Percentiles rank a stretch among this genome's conserved stretches.
phyloP scores from a whole-genome alignment of 2,797 vertebrate genomes.

The Phoebastria nigripes region DNA sequence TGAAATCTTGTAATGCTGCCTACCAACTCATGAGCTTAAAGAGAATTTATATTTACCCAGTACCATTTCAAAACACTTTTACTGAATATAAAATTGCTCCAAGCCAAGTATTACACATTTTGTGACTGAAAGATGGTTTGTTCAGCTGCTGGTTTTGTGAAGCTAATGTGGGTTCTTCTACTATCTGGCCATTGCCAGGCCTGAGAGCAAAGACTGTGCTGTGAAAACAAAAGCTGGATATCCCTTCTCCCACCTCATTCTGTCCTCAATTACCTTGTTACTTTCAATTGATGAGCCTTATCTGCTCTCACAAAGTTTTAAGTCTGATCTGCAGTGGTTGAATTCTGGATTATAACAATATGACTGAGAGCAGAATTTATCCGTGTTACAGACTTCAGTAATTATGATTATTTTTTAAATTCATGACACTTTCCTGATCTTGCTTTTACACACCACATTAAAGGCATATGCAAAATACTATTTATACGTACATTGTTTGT shows the following conservation, averaged over 20 bases:
- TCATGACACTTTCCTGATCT: background rate
- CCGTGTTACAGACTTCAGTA: background rate
- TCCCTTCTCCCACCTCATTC: background rate
- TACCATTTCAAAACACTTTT: slow-evolving; percentile 8
- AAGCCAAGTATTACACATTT: slow-evolving; percentile 8
- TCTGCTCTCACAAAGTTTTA: background rate
- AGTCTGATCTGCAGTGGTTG: background rate
- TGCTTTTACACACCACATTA: background rate
- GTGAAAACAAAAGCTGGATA: background rate
- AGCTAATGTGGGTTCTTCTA: background rate
- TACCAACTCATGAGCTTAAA: background rate
- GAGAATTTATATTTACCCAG: background rate
- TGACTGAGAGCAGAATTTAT: background rate
- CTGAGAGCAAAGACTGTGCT: background rate
- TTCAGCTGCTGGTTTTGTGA: slow-evolving; percentile 14
- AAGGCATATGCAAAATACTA: background rate
- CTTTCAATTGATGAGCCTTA: background rate
- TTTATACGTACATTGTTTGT: background rate
- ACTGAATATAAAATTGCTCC: background rate
- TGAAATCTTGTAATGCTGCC: background rate
- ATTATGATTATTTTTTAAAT: background rate
- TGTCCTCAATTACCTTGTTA: background rate
- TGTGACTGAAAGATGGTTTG: slow-evolving; percentile 24
- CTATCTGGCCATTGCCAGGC: background rate
- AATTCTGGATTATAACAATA: background rate